Conservation (phyloP, 2,888 invertebrate genomes). For the Folsomia manolachei region DNA sequence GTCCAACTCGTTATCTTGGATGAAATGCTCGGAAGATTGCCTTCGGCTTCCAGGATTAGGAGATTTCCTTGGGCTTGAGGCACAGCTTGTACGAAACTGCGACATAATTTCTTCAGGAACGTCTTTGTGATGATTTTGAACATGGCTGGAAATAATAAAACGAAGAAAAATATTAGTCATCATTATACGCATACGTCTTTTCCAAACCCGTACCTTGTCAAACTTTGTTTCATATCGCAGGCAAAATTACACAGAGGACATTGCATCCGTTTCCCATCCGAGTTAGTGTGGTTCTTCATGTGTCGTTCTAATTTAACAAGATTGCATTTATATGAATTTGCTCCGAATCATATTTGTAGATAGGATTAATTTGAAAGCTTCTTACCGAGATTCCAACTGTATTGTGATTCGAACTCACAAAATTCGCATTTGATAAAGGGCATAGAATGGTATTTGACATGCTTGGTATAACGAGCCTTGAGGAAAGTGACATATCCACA, state of each 20-base stretch:
- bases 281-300: constrained; percentile 83
- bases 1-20: too few species aligned
- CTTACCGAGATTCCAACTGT: constrained; percentile 72
- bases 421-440: constrained; percentile 90
- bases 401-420: constrained; percentile 89
- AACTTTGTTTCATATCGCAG: constrained; percentile 84
- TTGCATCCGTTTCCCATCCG: constrained; percentile 76
- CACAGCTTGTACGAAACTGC: constrained; percentile 33
- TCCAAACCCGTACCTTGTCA: constrained; percentile 64
- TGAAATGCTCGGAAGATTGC: too few species aligned
- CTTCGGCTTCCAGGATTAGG: neutral
- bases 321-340: neutral
- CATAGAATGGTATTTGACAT: constrained; percentile 90
- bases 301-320: constrained; percentile 66
- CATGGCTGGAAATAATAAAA: constrained; percentile 18
- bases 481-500: constrained; percentile 90
- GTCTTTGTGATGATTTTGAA: constrained; percentile 40
- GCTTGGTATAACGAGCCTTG: constrained; percentile 79
- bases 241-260: constrained; percentile 86
- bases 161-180: too few species aligned
- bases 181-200: too few species aligned
- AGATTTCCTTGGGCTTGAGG: constrained; percentile 26
- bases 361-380: neutral
- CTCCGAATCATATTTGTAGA: neutral
- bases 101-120: constrained; percentile 31